Conservation (phyloP, 2,113 vertebrate species). For the Brachypodius melanocephalos region DNA sequence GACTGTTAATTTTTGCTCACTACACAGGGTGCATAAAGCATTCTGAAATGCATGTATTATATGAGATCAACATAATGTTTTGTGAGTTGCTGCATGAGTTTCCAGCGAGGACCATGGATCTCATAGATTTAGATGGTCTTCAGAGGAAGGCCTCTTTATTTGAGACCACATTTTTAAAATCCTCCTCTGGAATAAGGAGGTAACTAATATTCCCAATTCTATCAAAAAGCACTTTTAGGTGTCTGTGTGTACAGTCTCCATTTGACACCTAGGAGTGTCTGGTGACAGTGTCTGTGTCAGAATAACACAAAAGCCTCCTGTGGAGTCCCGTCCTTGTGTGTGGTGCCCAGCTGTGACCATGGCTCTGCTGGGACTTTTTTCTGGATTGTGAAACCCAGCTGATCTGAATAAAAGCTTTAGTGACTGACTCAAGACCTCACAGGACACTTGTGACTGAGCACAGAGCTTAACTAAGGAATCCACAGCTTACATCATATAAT, state of each 20-base stretch:
- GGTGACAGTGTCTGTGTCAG: neutral
- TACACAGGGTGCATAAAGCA: neutral
- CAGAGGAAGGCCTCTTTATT: neutral
- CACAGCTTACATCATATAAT: neutral
- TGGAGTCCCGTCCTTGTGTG: neutral
- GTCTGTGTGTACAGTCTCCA: neutral
- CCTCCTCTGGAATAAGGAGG: neutral
- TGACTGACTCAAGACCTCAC: neutral
- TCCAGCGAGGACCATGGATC: neutral
- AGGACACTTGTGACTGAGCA: neutral
- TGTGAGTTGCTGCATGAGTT: neutral
- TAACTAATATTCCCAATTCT: neutral
- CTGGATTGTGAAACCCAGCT: neutral
- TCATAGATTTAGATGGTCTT: neutral
- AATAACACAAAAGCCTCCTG: neutral
- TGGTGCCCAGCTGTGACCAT: neutral
- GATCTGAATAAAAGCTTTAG: conserved; percentile 1
- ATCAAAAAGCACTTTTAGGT: neutral
- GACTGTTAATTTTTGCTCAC: neutral
- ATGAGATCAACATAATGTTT: neutral
- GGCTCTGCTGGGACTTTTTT: neutral
- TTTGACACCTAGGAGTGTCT: neutral
- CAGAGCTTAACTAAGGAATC: neutral
- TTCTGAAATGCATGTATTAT: neutral
- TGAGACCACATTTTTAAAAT: neutral